Conservation (phyloP, 2,888 invertebrate genomes). For the Tetanocera ferruginea region DNA sequence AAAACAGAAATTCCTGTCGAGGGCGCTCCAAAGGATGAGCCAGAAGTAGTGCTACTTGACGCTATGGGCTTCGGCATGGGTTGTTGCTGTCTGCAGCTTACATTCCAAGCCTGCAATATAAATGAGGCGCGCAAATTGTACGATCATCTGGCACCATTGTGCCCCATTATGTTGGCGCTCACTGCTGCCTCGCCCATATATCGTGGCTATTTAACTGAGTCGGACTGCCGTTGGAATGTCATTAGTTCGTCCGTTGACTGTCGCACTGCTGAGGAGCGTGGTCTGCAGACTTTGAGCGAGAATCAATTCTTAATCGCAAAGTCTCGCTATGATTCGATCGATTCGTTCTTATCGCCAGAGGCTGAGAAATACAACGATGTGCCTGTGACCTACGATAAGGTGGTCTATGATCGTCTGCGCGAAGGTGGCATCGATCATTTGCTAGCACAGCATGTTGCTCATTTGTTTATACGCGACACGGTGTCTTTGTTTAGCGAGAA, state of each 20-base stretch:
- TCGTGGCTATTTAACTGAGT: slow-evolving; percentile 93
- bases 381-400: slow-evolving; percentile 86
- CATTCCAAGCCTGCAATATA: slow-evolving; percentile 95
- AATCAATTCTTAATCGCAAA: slow-evolving; percentile 90
- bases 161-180: slow-evolving; percentile 96
- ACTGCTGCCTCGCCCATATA: slow-evolving; percentile 97
- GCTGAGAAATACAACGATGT: slow-evolving; percentile 96
- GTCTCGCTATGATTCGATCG: slow-evolving; percentile 97
- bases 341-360: slow-evolving; percentile 93
- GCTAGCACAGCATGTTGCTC: slow-evolving; percentile 95
- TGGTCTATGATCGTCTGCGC: slow-evolving; percentile 84
- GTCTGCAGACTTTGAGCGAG: slow-evolving; percentile 78
- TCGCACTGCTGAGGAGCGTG: slow-evolving; percentile 92
- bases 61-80: slow-evolving; percentile 99
- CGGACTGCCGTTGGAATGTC: slow-evolving; percentile 98
- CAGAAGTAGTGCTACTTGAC: slow-evolving; percentile 97
- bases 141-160: slow-evolving; percentile 96
- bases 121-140: slow-evolving; percentile 95
- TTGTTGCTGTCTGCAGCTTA: slow-evolving; percentile 95
- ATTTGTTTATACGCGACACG: slow-evolving; percentile 97
- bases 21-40: slow-evolving; percentile 81
- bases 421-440: slow-evolving; percentile 93
- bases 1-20: slow-evolving; percentile 90
- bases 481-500: slow-evolving; percentile 96
- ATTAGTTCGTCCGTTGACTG: slow-evolving; percentile 97